These are phyloP conservation scores for Acanthopagrus latus DNA, from an alignment of 2,797 vertebrate species.

Conservation along the genomic window DNA sequence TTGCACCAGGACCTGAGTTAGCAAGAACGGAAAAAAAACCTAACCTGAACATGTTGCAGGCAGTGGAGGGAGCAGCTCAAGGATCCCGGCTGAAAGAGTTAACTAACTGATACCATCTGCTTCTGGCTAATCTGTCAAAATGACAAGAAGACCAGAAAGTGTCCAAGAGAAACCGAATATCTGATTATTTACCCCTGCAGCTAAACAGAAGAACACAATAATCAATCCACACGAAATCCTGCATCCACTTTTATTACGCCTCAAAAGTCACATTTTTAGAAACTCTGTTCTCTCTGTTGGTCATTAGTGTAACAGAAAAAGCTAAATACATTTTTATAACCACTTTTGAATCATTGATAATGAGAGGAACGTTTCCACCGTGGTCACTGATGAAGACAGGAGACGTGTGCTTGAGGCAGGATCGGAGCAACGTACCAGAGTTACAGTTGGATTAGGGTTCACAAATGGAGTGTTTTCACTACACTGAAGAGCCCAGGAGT, in stretches of 20 bases:
- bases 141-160: constrained; percentile 12
- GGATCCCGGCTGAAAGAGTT: not conserved
- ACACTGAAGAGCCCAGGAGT: too few relatives aligned
- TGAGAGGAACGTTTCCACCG: not conserved
- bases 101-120: not conserved
- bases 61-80: too few relatives aligned
- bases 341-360: constrained; percentile 1
- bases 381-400: not conserved
- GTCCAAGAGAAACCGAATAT: constrained; percentile 12
- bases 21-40: constrained; percentile 9
- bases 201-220: constrained; percentile 21
- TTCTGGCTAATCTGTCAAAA: constrained; percentile 23
- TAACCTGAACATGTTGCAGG: not conserved
- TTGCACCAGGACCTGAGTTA: constrained; percentile 19
- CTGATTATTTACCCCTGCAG: constrained; percentile 24
- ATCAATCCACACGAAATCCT: constrained; percentile 43
- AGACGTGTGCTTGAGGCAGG: not conserved
- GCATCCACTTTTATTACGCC: constrained; percentile 21
- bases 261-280: constrained; percentile 5
- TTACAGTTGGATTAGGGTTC: too few relatives aligned
- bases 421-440: too few relatives aligned
- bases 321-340: not conserved
- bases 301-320: not conserved
- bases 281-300: not conserved
- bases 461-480: too few relatives aligned